Conservation (phyloP, 1,140 invertebrate genomes). For the Tetramorium simillimum region DNA sequence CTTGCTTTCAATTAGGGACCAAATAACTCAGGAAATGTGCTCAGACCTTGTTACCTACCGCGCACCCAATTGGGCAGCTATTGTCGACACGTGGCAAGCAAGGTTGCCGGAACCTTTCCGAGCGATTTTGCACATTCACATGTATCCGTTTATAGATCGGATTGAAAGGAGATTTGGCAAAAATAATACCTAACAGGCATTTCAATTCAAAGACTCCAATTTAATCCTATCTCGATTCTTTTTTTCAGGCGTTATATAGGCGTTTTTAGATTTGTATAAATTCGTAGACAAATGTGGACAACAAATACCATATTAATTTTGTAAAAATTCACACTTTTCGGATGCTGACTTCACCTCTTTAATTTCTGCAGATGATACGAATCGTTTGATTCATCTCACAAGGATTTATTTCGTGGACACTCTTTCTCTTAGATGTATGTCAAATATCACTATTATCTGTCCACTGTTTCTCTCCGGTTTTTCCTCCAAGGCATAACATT, state of each 20-base stretch:
- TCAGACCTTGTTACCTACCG: slow-evolving; percentile 1
- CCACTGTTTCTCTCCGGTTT: not conserved
- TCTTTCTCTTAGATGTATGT: not conserved
- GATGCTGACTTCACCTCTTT: not conserved
- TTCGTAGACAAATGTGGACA: too few species aligned
- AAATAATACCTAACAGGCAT: slow-evolving; percentile 6
- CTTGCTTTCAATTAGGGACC: slow-evolving; percentile 32
- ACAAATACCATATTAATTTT: too few species aligned
- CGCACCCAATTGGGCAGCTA: slow-evolving; percentile 12
- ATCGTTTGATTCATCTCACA: not conserved
- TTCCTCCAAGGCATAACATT: not conserved
- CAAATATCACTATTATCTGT: slow-evolving; percentile 8
- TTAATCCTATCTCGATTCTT: slow-evolving; percentile 52
- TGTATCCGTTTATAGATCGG: not conserved
- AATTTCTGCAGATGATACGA: not conserved
- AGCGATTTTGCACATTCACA: slow-evolving; percentile 23
- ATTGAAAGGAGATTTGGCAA: not conserved
- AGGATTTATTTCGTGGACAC: slow-evolving; percentile 12
- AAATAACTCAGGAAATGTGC: slow-evolving; percentile 6
- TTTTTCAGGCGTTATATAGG: not conserved
- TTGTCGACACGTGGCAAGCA: slow-evolving; percentile 33
- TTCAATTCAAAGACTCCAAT: slow-evolving; percentile 56
- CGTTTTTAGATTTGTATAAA: too few species aligned
- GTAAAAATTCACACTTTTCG: too few species aligned
- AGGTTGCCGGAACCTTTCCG: slow-evolving; percentile 1